Evolutionary conservation across 2,888 invertebrate species (phyloP), one percentile per base, ranked within the genome.

Genomic region (Melieria omissa): DNA sequence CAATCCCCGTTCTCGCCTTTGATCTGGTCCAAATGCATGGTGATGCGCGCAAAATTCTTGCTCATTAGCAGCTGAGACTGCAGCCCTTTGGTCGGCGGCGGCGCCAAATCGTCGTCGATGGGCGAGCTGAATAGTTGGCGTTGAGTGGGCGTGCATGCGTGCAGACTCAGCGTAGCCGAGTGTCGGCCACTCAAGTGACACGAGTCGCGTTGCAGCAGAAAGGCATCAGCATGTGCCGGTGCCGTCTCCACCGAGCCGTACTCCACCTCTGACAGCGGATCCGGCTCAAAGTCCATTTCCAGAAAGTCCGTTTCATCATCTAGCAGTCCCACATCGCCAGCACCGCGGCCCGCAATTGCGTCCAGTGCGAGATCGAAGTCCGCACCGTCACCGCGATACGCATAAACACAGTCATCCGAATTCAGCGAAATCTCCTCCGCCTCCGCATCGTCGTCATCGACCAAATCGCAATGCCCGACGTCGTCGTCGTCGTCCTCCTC

Each of bases 271-370:
- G 87, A 87, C 0, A 83, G 79, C 2, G 86, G 86, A 77, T 87
- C 87, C 6, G 87, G 87, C 63, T 87, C 87, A 65, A 87, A 87
- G 73, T 87, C 87, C 87, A 87, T 87, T 80, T 87, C 87, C 4
- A 87, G 80, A 73, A 86, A 87, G 73, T 87, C 87, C 1, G 86
- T 86, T 72, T 87, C 87, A 76, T 87, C 87, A 65, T 87, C 87
- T 3, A 74, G 79, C 57, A 74, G 70, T 64, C 78, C 77, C 63
- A 77, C 78, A 58, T 76, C 75, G 5, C 75, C 75, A 16, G 72
- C 73, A 9, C 74, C 70, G 4, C 75, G 69, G 4, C 79, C 80
- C 0, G 79, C 75, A 67, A 81, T 78, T 2, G 79, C 75, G 47
- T 81, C 82, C 14, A 83, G 65, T 0, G 81, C 77, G 49, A 83